phyloP scores from a whole-genome alignment of 2,797 vertebrate genomes.

The Fistularia tabacaria region DNA sequence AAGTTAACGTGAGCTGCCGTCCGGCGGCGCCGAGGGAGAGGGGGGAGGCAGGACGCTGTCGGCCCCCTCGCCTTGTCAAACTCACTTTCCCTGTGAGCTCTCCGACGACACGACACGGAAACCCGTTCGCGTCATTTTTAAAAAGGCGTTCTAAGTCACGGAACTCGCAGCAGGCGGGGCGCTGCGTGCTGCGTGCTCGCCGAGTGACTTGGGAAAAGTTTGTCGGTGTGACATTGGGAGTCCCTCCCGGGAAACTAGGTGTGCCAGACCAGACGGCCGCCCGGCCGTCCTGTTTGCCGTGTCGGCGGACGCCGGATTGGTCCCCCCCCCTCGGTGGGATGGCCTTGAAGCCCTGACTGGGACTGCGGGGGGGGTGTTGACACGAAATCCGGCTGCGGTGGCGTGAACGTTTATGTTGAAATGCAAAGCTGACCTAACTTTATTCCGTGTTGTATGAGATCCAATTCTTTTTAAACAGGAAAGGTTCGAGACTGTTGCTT shows the following conservation, averaged over 20 bases:
- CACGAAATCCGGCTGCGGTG: neutral
- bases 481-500: slow-evolving; percentile 40
- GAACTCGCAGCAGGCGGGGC: too few species aligned
- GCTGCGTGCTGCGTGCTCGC: slow-evolving; percentile 1
- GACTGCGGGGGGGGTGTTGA: slow-evolving; percentile 3
- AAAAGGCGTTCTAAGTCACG: too few species aligned
- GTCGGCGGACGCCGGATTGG: slow-evolving; percentile 48
- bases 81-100: slow-evolving; percentile 33
- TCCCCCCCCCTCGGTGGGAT: slow-evolving; percentile 29
- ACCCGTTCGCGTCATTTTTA: too few species aligned
- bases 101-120: neutral
- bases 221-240: slow-evolving; percentile 44
- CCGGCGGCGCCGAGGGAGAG: neutral
- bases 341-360: slow-evolving; percentile 21
- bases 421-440: neutral
- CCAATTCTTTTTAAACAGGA: slow-evolving; percentile 41
- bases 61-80: slow-evolving; percentile 43
- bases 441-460: too few species aligned
- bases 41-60: slow-evolving; percentile 47
- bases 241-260: slow-evolving; percentile 31
- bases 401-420: too few species aligned
- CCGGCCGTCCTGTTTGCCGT: slow-evolving; percentile 38
- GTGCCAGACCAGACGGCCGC: slow-evolving; percentile 33
- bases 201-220: slow-evolving; percentile 57
- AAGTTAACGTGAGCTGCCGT: slow-evolving; percentile 46